A percentile compares a stretch with the other conserved stretches of the same genome.
Evolutionary conservation across 1,140 invertebrate genomes (phyloP).

Genomic region (Ptiloglossa arizonensis): DNA sequence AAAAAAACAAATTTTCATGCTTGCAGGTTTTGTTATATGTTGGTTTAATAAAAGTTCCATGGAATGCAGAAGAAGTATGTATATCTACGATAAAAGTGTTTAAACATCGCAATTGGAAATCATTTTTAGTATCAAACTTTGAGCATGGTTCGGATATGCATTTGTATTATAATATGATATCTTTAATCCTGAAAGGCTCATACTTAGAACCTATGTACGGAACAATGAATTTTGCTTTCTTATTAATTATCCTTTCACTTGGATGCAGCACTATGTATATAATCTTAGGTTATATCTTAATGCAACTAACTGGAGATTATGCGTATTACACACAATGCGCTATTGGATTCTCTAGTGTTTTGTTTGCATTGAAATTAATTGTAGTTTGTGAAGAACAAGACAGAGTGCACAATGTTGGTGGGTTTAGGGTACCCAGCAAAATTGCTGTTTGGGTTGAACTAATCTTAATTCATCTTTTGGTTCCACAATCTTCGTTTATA

Average conservation of each 20-base stretch:
- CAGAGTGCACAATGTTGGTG: conserved; percentile 79
- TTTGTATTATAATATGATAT: conserved; percentile 89
- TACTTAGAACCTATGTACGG: conserved; percentile 84
- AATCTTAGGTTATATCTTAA: conserved; percentile 75
- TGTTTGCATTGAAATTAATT: conserved; percentile 88
- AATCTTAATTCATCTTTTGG: conserved; percentile 86
- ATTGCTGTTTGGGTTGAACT: conserved; percentile 87
- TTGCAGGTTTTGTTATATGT: conserved; percentile 81
- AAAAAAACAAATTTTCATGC: background rate
- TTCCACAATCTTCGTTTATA: conserved; percentile 84
- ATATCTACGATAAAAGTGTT: conserved; percentile 84
- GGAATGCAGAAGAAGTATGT: conserved; percentile 84
- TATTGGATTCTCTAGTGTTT: conserved; percentile 86
- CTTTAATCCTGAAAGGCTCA: conserved; percentile 86
- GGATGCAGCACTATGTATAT: conserved; percentile 84
- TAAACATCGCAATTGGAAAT: conserved; percentile 82
- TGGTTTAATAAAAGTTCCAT: conserved; percentile 82
- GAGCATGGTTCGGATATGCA: conserved; percentile 89
- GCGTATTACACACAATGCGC: conserved; percentile 84
- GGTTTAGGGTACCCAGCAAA: conserved; percentile 84
- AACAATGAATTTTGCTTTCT: conserved; percentile 83
- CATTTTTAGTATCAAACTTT: conserved; percentile 84
- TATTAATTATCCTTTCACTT: conserved; percentile 83
- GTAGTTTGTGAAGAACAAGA: conserved; percentile 80
- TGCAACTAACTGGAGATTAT: conserved; percentile 75